Percentiles rank a stretch among this genome's conserved stretches.
These are phyloP conservation scores for Idris sp. DNA, from an alignment of 1,140 invertebrate species.

Conservation along the genomic window DNA sequence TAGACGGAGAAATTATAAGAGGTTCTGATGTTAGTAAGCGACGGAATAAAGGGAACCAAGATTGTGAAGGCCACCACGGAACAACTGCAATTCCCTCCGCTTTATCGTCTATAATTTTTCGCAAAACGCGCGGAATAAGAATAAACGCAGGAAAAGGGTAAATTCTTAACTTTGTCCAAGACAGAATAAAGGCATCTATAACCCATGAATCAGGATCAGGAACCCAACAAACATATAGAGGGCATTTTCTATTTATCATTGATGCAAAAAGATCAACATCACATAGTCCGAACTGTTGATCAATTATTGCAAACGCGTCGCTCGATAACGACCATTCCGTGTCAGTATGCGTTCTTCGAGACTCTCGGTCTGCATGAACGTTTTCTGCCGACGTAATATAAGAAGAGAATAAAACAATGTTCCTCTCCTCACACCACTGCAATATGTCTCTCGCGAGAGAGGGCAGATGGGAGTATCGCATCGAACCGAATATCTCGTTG, in stretches of 20 bases:
- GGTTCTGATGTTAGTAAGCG: not conserved
- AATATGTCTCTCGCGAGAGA: not conserved
- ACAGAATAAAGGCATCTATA: constrained; percentile 48
- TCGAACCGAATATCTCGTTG: constrained; percentile 54
- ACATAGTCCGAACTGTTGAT: constrained; percentile 41
- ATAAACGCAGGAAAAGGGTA: too few relatives aligned
- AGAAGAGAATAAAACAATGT: constrained; percentile 67
- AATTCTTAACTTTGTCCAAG: not conserved
- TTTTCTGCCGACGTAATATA: constrained; percentile 69
- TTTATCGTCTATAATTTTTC: too few relatives aligned
- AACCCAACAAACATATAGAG: constrained; percentile 46
- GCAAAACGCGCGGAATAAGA: too few relatives aligned
- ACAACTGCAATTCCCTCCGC: constrained; percentile 11
- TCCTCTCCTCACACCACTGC: constrained; percentile 12
- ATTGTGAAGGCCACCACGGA: constrained; percentile 10
- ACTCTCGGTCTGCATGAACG: constrained; percentile 1
- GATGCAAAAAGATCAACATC: constrained; percentile 55
- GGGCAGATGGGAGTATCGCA: constrained; percentile 33
- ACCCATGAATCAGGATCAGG: constrained; percentile 30
- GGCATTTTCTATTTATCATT: constrained; percentile 36
- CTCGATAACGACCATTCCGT: constrained; percentile 17
- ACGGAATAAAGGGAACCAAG: constrained; percentile 21
- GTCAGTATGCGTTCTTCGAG: constrained; percentile 21
- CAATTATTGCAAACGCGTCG: not conserved
- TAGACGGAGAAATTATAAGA: constrained; percentile 9